These are phyloP conservation scores for Zaprionus nigranus DNA, from an alignment of 1,140 invertebrate genomes.

Conservation along the genomic window DNA sequence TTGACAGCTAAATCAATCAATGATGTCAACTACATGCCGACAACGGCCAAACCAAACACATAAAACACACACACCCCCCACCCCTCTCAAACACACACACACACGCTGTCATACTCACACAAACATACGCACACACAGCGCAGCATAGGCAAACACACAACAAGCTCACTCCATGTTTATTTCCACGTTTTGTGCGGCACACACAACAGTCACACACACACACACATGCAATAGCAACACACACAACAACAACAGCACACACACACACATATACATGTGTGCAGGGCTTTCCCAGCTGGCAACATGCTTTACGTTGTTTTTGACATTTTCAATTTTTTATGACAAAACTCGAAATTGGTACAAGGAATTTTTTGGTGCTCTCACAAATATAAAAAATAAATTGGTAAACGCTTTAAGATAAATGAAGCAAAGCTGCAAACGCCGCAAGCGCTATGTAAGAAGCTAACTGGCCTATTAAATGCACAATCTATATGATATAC, in stretches of 20 bases:
- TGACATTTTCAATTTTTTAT: conserved; percentile 83
- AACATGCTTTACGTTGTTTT: conserved; percentile 65
- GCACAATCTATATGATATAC: neutral
- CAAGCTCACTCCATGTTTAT: conserved; percentile 46
- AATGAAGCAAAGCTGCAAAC: conserved; percentile 3
- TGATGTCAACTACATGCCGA: conserved; percentile 83
- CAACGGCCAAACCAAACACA: conserved; percentile 48
- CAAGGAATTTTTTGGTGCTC: conserved; percentile 52
- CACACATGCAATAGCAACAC: neutral
- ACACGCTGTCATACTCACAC: neutral
- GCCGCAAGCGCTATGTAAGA: neutral
- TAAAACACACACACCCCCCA: neutral
- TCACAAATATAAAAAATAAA: conserved; percentile 5
- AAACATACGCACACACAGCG: conserved; percentile 1
- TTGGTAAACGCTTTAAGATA: neutral
- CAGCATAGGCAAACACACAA: conserved; percentile 29
- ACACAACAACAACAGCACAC: neutral
- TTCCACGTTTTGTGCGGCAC: conserved; percentile 41
- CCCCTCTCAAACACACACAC: conserved; percentile 3
- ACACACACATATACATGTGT: conserved; percentile 2
- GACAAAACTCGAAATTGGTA: conserved; percentile 77
- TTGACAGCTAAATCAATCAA: conserved; percentile 84
- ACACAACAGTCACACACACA: conserved; percentile 17
- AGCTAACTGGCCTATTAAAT: conserved; percentile 23
- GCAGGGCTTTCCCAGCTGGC: conserved; percentile 52